Evolutionary conservation across 2,888 invertebrate genomes (phyloP), one percentile per base, ranked within the genome.

Genomic region (Trypoxylon attenuatum): DNA sequence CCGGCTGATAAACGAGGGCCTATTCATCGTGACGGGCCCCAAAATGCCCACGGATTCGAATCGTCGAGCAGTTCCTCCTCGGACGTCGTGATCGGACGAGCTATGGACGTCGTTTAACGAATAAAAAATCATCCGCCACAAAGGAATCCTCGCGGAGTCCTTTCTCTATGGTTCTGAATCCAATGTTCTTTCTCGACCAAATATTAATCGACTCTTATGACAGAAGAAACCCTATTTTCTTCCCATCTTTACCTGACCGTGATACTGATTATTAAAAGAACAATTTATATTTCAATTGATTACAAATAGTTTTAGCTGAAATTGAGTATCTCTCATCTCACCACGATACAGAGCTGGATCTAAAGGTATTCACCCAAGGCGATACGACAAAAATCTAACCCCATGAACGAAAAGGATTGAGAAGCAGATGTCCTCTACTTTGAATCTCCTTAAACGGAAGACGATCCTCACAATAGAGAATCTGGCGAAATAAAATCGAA

Each of bases 1-100:
- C 54, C 65, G 42, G 50, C 63, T 80, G 80, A 80, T 77, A 73
- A 75, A 80, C 76, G 78, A 76, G 59, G 57, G 45, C 53, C 54
- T 71, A 60, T 74, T 62, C 61, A 22, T 60, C 57, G 54, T 55
- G 69, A 58, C 52, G 33, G 64, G 65, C 42, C 58, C 55, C 2
- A 65, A 65, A 70, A 73, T 68, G 69, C 51, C 29, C 59, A 50
- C 63, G 53, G 59, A 52, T 59, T 60, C 58, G 42, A 61, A 47
- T 53, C 16, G 19, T 27, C 8, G 58, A 51, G 63, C 58, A 73
- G 62, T 69, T 67, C 69, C 60, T 60, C 47, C 54, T 64, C 59
- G 60, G 59, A 64, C 60, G 46, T 45, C 43, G 59, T 60, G 51
- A 65, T 59, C 38, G 55, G 33, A 29, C 33, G 21, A 23, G 25